Conservation (phyloP, 92 coral and sea anemone genomes). For the Siderastrea radians region DNA sequence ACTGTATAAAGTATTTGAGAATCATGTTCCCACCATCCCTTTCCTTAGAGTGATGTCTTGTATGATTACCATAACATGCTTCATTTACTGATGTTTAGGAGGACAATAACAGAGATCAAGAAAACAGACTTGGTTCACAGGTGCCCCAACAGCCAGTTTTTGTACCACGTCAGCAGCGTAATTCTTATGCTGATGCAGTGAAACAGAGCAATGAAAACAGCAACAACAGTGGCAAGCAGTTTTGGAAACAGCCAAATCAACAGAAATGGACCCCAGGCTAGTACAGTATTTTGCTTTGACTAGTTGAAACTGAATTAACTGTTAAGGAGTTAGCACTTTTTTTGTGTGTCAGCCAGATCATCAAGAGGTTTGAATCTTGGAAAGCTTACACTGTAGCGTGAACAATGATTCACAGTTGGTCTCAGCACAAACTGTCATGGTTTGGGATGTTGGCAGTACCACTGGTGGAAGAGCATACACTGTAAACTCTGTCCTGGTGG, state of each 20-base stretch:
- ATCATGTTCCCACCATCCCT: too few relatives aligned
- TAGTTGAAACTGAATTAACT: background rate
- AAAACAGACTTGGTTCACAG: conserved; percentile 16
- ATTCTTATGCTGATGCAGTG: conserved; percentile 81
- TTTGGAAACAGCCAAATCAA: conserved; percentile 82
- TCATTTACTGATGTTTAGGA: background rate
- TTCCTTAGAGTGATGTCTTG: too few relatives aligned
- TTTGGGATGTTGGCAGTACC: too few relatives aligned
- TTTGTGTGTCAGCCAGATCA: too few relatives aligned
- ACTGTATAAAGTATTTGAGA: too few relatives aligned
- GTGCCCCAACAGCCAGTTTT: conserved; percentile 17
- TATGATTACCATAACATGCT: too few relatives aligned
- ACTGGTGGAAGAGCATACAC: too few relatives aligned
- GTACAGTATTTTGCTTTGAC: background rate
- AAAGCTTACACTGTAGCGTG: too few relatives aligned
- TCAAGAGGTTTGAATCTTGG: too few relatives aligned
- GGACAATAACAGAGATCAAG: conserved; percentile 18
- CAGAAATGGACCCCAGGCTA: conserved; percentile 64
- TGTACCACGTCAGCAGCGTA: conserved; percentile 41
- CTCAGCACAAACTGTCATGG: too few relatives aligned
- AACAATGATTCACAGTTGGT: too few relatives aligned
- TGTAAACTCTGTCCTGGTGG: too few relatives aligned
- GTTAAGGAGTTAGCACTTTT: background rate
- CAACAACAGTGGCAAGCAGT: conserved; percentile 37
- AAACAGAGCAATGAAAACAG: conserved; percentile 62